A percentile compares a stretch with the other conserved stretches of the same genome.
phyloP scores from a whole-genome alignment of 2,888 invertebrate species.

The Polyploca ridens region DNA sequence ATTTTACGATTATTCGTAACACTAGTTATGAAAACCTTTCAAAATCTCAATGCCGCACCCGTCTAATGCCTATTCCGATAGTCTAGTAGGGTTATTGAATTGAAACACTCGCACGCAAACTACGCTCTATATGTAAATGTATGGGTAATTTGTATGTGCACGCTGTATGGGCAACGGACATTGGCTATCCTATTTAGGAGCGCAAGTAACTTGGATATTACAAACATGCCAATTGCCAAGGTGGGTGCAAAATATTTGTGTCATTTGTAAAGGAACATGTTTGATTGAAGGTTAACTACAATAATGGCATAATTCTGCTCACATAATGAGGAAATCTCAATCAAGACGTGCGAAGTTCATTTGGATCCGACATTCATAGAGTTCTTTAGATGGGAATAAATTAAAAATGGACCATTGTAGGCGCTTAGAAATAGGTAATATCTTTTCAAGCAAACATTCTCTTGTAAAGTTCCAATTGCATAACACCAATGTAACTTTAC shows the following conservation, averaged over 20 bases:
- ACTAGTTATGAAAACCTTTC: neutral
- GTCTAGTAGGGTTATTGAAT: constrained; percentile 32
- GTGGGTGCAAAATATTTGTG: neutral
- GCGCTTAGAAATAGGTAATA: neutral
- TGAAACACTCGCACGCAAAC: constrained; percentile 28
- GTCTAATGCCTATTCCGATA: neutral
- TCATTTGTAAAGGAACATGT: neutral
- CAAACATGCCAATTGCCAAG: constrained; percentile 19
- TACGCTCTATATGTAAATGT: constrained; percentile 20
- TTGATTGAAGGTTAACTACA: neutral
- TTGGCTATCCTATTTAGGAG: constrained; percentile 42
- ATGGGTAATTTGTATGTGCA: constrained; percentile 42
- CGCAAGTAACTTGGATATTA: constrained; percentile 28
- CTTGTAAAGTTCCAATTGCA: neutral
- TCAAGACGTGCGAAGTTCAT: neutral
- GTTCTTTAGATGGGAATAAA: too few species aligned
- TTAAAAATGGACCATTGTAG: neutral
- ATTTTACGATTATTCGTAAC: neutral
- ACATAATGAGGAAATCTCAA: neutral
- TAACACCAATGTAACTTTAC: constrained; percentile 3
- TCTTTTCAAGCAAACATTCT: neutral
- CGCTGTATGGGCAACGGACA: constrained; percentile 42
- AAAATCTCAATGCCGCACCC: neutral
- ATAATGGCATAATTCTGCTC: neutral
- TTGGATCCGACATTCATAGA: neutral